Base-by-base conservation (phyloP, 23 tunicate species). In the Halocynthia roretzi region DNA sequence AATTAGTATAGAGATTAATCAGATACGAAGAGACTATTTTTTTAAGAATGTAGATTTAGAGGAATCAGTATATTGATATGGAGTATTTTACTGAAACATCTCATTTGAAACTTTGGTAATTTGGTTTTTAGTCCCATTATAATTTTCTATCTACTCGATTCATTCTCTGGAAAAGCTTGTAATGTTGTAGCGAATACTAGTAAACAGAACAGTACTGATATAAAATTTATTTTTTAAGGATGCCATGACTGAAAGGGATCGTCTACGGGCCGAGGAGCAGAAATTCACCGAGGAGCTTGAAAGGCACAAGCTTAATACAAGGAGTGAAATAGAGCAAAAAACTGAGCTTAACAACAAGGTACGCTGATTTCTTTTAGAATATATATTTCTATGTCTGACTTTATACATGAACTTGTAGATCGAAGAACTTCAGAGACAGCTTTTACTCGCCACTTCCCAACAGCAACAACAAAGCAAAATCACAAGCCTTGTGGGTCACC, bases 401-500 rank as follows among this genome's bases (percentile, higher is more conserved):
- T 31, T 31, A 1, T 31, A 1, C 44, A 31, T 31, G 44, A 31
- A 31, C 44, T 31, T 31, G 44, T 31, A 31, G 44, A 31, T 31
- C 18, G 96, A 89, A 14, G 96, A 89, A 19, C 68, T 89, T 8
- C 96, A 89, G 77, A 77, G 66, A 10, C 85, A 89, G 56, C 54
- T 84, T 12, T 31, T 63, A 9, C 22, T 19, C 5, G 62, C 78
- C 31, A 55, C 49, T 15, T 10, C 62, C 14, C 78, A 74, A 55
- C 78, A 74, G 23, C 78, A 74, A 55, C 78, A 74, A 44, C 78
- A 74, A 55, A 74, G 55, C 20, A 74, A 74, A 17, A 63, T 74
- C 21, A 74, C 49, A 8, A 74, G 60, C 20, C 64, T 75, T 8
- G 96, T 85, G 18, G 78, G 84, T 9, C 85, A 83, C 8, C 76